Evolutionary conservation across 2,888 invertebrate species (phyloP).

Genomic region (Salpingus planirostris): DNA sequence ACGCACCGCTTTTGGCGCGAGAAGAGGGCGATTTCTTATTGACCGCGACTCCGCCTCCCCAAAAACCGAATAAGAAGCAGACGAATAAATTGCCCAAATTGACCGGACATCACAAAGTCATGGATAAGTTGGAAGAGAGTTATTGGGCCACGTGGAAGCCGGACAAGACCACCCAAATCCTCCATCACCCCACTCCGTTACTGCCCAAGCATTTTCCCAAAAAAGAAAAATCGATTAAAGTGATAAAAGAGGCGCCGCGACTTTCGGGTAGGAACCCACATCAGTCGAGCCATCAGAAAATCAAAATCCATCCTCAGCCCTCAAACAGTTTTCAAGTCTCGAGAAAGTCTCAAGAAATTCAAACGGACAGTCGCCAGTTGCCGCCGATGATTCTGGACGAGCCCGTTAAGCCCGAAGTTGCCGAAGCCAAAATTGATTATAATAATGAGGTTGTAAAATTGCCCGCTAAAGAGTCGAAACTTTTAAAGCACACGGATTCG

Average conservation of each 20-base stretch:
- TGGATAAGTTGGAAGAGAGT: constrained; percentile 34
- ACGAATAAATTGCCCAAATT: constrained; percentile 5
- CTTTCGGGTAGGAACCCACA: too few relatives aligned
- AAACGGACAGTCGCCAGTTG: constrained; percentile 13
- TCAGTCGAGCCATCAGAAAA: not conserved
- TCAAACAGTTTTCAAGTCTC: too few relatives aligned
- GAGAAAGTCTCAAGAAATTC: constrained; percentile 20
- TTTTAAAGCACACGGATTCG: constrained; percentile 31
- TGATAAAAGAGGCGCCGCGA: not conserved
- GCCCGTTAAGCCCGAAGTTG: constrained; percentile 1
- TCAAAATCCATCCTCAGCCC: too few relatives aligned
- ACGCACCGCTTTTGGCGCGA: constrained; percentile 8
- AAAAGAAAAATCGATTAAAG: constrained; percentile 7
- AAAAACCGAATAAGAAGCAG: too few relatives aligned
- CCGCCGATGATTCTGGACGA: not conserved
- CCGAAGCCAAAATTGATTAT: constrained; percentile 3
- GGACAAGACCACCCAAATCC: constrained; percentile 11
- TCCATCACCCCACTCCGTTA: constrained; percentile 4
- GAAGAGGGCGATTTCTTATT: constrained; percentile 1
- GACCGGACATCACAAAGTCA: constrained; percentile 17
- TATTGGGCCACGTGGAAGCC: constrained; percentile 41
- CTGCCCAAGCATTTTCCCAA: too few relatives aligned
- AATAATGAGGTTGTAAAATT: too few relatives aligned
- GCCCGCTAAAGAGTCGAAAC: constrained; percentile 8
- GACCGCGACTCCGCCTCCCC: not conserved